Evolutionary conservation across 1,140 invertebrate genomes (phyloP), one percentile per base, ranked within the genome.

Genomic region (Stenopsyche tienmushanensis): DNA sequence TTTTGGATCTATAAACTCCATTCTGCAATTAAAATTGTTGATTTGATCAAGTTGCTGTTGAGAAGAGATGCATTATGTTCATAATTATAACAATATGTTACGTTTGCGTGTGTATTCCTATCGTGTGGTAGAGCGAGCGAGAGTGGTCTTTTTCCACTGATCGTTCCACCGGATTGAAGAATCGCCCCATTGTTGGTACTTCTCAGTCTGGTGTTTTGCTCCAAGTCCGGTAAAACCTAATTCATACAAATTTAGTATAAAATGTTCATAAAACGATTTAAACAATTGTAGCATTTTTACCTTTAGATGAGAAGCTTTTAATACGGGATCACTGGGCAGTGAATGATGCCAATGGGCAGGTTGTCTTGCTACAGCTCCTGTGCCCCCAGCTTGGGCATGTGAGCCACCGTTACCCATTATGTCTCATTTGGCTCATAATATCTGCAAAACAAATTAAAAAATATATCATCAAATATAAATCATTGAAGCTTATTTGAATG

Each of bases 171-270:
- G 10, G 87, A 86, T 60, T 90, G 89, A 29, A 92, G 77, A 68
- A 91, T 90, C 67, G 84, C 85, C 18, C 90, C 90, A 78, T 93
- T 92, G 73, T 90, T 85, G 5, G 90, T 92, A 49, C 85, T 83
- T 34, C 88, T 82, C 26, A 92, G 76, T 41, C 85, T 80, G 13
- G 86, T 83, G 3, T 83, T 80, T 55, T 83, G 80, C 34, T 83
- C 77, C 24, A 84, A 74, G 42, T 85, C 82, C 0, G 89, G 90
- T 1, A 92, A 76, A 5, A 91, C 89, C 80, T 90, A 86, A 42
- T n/a, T n/a, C n/a, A 34, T 34, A 34, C 29, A 13, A 34, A 34
- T 7, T 34, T 7, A 34, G 13, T 34, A 13, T 34, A 34, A 34
- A 3, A 44, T 45, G 34, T 26, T 17, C 1, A 21, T 63, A 17